phyloP scores from a whole-genome alignment of 2,888 invertebrate species.

The Diarsia dahlii region DNA sequence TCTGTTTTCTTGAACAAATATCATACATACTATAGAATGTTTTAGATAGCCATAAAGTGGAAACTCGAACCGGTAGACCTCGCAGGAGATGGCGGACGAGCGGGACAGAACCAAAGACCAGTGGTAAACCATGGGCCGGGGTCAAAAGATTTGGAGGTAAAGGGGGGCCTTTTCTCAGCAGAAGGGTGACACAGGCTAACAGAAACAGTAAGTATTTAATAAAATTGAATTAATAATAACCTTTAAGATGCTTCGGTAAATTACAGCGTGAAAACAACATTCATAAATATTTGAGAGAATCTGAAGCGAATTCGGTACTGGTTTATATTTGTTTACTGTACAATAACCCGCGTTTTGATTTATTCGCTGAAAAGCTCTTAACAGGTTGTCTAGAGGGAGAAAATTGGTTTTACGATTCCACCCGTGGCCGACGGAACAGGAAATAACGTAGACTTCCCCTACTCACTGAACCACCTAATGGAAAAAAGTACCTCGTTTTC shows the following conservation, averaged over 20 bases:
- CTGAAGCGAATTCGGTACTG: slow-evolving; percentile 28
- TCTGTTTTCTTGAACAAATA: neutral
- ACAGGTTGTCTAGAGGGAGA: slow-evolving; percentile 62
- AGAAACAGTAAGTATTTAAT: neutral
- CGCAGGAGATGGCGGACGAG: no score
- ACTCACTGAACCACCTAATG: slow-evolving; percentile 47
- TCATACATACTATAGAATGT: neutral
- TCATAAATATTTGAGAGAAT: slow-evolving; percentile 33
- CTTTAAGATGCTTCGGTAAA: neutral
- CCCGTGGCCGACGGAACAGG: slow-evolving; percentile 62
- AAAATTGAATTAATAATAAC: neutral
- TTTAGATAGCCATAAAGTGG: neutral
- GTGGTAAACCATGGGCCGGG: no score
- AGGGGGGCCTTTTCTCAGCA: no score
- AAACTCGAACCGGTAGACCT: no score
- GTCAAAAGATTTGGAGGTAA: no score
- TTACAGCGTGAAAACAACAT: slow-evolving; percentile 7
- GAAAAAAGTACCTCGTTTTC: slow-evolving; percentile 36
- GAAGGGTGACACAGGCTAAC: no score
- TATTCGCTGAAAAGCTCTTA: slow-evolving; percentile 59
- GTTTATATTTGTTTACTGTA: slow-evolving; percentile 46
- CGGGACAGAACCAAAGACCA: no score
- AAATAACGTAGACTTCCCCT: slow-evolving; percentile 69
- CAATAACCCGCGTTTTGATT: slow-evolving; percentile 53
- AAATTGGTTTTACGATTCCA: slow-evolving; percentile 73